Percentiles rank a stretch among this genome's conserved stretches.
Conservation (phyloP, 92 coral and sea anemone species). For the Virgularia gustaviana region DNA sequence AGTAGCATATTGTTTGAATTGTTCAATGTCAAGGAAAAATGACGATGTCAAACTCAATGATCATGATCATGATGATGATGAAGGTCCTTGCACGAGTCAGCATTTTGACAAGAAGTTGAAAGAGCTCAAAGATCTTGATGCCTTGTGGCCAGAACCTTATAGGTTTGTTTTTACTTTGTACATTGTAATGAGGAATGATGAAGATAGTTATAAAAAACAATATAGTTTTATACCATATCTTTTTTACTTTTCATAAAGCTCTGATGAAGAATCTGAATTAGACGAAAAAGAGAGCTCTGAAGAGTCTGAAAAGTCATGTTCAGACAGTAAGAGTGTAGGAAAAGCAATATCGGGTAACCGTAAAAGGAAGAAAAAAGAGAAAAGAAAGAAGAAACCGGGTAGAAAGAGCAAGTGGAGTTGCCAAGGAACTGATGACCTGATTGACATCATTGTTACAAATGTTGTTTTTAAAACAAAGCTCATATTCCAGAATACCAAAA, state of each 20-base stretch:
- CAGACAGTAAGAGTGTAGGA: not conserved
- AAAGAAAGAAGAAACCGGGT: slow-evolving; percentile 27
- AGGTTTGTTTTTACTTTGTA: too few relatives aligned
- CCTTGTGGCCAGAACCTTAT: too few relatives aligned
- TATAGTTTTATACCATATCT: too few relatives aligned
- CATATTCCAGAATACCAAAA: slow-evolving; percentile 1
- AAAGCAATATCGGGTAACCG: not conserved
- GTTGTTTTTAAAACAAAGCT: slow-evolving; percentile 25
- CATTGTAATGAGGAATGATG: too few relatives aligned
- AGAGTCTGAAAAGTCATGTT: not conserved
- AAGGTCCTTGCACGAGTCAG: too few relatives aligned
- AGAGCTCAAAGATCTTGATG: too few relatives aligned
- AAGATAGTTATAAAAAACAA: too few relatives aligned
- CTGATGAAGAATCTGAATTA: not conserved
- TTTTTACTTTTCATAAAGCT: not conserved
- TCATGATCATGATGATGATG: too few relatives aligned
- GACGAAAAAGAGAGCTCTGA: slow-evolving; percentile 1
- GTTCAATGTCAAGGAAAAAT: too few relatives aligned
- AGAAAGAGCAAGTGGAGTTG: slow-evolving; percentile 36
- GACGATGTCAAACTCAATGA: too few relatives aligned
- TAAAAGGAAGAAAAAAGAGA: not conserved
- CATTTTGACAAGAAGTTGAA: too few relatives aligned
- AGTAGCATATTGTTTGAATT: too few relatives aligned
- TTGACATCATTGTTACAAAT: slow-evolving; percentile 39
- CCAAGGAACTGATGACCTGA: slow-evolving; percentile 28